Base-by-base conservation (phyloP, 2,888 invertebrate species). In the Standfussiana lucernea region DNA sequence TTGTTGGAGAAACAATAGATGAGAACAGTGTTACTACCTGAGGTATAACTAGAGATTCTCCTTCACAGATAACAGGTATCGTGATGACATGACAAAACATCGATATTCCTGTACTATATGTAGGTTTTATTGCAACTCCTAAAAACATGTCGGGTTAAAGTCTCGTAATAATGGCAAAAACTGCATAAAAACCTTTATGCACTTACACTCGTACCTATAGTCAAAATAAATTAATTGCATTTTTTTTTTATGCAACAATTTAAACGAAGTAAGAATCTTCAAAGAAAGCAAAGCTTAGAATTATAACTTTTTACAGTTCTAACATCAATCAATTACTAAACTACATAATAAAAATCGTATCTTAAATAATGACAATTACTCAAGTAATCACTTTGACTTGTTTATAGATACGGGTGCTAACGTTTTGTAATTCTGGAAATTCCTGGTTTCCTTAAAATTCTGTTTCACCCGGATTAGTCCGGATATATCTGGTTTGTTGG, bases 1-100 rank as follows among this genome's bases (percentile, higher is more conserved):
- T 66, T 56, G 56, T 73, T 73, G 35, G 3, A 7, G 40, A 40
- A 64, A 64, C 64, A 40, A 40, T 61, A 64, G 64, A 64, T 2
- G 64, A 64, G 40, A 18, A 40, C 40, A 15, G 15, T 4, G 40
- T 62, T 37, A 32, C 28, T 62, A 24, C 10, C 59, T 61, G 24
- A 24, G 35, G 7, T 62, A n/a, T 37, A 40, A 40, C n/a, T 13
- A 24, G 61, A 32, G 7, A n/a, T n/a, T n/a, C n/a, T n/a, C n/a
- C n/a, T n/a, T n/a, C n/a, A n/a, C n/a, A n/a, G n/a, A n/a, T n/a
- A n/a, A 15, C 28, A 10, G 28, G 28, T n/a, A 10, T 24, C 24
- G 35, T 62, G 24, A 6, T 37, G 62, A 13, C 11, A 13, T 24
- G 11, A 0, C 2, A 37, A 24, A 37, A 62, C 56, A 37, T 4